phyloP scores from a whole-genome alignment of 2,113 vertebrate species.

The Hoplias malabaricus region DNA sequence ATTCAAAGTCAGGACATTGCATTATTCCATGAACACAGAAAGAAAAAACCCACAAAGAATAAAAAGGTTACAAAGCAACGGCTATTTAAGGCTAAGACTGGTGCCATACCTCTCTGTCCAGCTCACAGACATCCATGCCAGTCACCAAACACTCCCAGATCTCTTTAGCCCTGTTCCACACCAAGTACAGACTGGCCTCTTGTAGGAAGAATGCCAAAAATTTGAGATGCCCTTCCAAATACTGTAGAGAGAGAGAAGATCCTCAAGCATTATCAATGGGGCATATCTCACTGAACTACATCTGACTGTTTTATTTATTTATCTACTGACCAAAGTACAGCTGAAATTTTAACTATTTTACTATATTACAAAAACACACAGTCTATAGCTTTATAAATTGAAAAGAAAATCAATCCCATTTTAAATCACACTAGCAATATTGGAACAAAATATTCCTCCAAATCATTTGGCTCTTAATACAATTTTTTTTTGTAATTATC shows the following conservation, averaged over 20 bases:
- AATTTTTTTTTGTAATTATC: no score
- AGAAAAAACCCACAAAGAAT: not conserved
- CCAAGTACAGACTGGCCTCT: conserved; percentile 96
- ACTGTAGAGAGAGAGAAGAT: conserved; percentile 74
- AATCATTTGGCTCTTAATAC: not conserved
- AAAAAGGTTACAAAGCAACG: not conserved
- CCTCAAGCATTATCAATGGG: not conserved
- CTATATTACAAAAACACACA: no score
- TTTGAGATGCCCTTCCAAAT: conserved; percentile 96
- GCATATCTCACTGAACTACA: no score
- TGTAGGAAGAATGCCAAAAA: conserved; percentile 99
- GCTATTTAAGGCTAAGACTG: not conserved
- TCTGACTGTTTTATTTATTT: no score
- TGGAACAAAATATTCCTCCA: not conserved
- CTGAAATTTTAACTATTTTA: no score
- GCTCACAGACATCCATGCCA: conserved; percentile 92
- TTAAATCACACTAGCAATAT: no score
- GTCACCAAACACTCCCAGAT: conserved; percentile 98
- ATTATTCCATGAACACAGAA: no score
- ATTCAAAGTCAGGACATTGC: no score
- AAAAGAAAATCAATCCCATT: no score
- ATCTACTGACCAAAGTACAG: no score
- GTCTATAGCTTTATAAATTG: no score
- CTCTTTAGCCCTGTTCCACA: conserved; percentile 96
- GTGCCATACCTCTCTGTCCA: conserved; percentile 88